A percentile compares a stretch with the other conserved stretches of the same genome.
These are phyloP conservation scores for Caenorhabditis sinica DNA, from an alignment of 2,888 invertebrate genomes.

Conservation along the genomic window DNA sequence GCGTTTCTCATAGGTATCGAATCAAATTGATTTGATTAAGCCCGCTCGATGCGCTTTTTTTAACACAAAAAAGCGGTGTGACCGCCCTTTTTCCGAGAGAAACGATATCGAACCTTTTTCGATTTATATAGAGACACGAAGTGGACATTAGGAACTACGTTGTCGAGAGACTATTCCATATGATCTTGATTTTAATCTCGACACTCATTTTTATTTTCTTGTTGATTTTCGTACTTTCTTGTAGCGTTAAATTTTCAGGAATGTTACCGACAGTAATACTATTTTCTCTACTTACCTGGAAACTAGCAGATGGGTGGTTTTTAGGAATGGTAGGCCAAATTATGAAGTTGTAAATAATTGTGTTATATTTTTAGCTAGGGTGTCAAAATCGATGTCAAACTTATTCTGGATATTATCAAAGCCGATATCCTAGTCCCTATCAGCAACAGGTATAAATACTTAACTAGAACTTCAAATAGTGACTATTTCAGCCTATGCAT, in stretches of 20 bases:
- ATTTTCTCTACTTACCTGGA: slow-evolving; percentile 22
- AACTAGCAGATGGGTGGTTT: slow-evolving; percentile 48
- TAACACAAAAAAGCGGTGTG: slow-evolving; percentile 27
- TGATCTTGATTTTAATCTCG: background rate
- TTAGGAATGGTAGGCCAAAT: slow-evolving; percentile 47
- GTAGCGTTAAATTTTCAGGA: slow-evolving; percentile 26
- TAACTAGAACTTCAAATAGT: background rate
- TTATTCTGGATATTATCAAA: slow-evolving; percentile 46
- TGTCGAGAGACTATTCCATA: background rate
- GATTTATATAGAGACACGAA: slow-evolving; percentile 36
- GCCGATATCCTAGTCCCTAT: slow-evolving; percentile 36
- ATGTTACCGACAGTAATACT: slow-evolving; percentile 46
- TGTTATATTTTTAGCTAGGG: slow-evolving; percentile 41
- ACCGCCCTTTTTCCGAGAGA: slow-evolving; percentile 47
- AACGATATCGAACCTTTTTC: slow-evolving; percentile 11
- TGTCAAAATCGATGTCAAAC: slow-evolving; percentile 58
- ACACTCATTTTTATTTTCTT: slow-evolving; percentile 1
- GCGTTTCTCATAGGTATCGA: background rate
- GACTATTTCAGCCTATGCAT: slow-evolving; percentile 14
- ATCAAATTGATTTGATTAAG: slow-evolving; percentile 8
- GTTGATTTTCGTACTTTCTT: slow-evolving; percentile 8
- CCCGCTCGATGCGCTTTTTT: background rate
- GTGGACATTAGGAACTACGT: background rate
- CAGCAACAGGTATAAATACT: slow-evolving; percentile 28
- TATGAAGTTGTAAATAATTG: background rate